These are phyloP conservation scores for Pseudochaenichthys georgianus DNA, from an alignment of 2,797 vertebrate genomes.

Conservation along the genomic window DNA sequence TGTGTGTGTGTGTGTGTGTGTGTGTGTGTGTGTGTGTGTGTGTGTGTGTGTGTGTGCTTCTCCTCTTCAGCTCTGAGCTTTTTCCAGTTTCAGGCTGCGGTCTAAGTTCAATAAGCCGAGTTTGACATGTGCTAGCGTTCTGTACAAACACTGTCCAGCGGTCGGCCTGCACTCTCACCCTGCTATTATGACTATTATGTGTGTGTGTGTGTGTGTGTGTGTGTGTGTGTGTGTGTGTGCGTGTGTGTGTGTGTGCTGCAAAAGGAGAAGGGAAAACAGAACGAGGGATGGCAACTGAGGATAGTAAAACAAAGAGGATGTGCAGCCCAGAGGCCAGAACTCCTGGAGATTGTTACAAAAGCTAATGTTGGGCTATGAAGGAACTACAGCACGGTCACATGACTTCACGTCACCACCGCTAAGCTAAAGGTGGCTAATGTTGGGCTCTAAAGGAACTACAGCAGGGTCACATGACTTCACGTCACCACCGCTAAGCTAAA, in stretches of 20 bases:
- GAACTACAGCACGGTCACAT: no score
- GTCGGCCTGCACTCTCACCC: constrained; percentile 69
- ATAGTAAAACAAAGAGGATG: constrained; percentile 44
- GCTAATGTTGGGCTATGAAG: no score
- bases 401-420: no score
- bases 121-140: constrained; percentile 82
- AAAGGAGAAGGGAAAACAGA: constrained; percentile 62
- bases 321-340: constrained; percentile 9
- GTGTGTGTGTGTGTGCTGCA: constrained; percentile 45
- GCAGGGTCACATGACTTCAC: no score
- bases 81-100: constrained; percentile 75
- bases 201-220: constrained; percentile 41
- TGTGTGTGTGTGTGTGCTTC: constrained; percentile 17
- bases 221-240: constrained; percentile 49
- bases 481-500: no score
- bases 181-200: constrained; percentile 72
- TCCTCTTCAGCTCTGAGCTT: constrained; percentile 47
- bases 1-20: no score
- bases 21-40: constrained; percentile 29
- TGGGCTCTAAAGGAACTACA: no score
- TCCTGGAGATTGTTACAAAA: no score
- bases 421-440: no score
- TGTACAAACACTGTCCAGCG: constrained; percentile 81
- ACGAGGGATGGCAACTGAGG: constrained; percentile 38
- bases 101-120: constrained; percentile 78